Percentiles rank a stretch among this genome's conserved stretches.
phyloP scores from a whole-genome alignment of 2,888 invertebrate species.

The Tinea trinotella region DNA sequence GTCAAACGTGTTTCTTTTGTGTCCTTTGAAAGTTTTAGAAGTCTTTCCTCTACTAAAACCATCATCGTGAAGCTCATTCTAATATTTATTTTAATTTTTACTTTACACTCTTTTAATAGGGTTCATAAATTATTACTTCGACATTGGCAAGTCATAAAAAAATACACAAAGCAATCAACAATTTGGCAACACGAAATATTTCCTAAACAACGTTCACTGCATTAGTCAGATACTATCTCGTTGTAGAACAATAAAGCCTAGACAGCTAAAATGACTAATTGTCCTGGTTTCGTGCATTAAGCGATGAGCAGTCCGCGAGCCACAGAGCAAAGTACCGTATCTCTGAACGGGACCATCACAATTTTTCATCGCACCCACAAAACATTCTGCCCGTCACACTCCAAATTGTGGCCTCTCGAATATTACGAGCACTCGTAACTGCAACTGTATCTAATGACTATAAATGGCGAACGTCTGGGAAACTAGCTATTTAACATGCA shows the following conservation, averaged over 20 bases:
- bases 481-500: conserved; percentile 49
- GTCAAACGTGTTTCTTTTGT: too few relatives aligned
- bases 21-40: too few relatives aligned
- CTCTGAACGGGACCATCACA: conserved; percentile 59
- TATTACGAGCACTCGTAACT: conserved; percentile 43
- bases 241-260: conserved; percentile 28
- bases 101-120: too few relatives aligned
- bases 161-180: too few relatives aligned
- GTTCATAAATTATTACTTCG: too few relatives aligned
- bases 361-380: conserved; percentile 45
- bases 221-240: conserved; percentile 19
- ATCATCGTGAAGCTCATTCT: too few relatives aligned
- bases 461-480: conserved; percentile 61
- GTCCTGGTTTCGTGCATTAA: conserved; percentile 55
- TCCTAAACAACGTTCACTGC: neutral
- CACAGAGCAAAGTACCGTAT: conserved; percentile 61
- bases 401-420: conserved; percentile 62
- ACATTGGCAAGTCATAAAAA: too few relatives aligned
- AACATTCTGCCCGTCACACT: conserved; percentile 37
- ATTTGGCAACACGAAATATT: too few relatives aligned
- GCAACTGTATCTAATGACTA: conserved; percentile 64
- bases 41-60: too few relatives aligned
- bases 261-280: conserved; percentile 52
- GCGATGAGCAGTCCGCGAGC: conserved; percentile 47
- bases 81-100: too few relatives aligned